phyloP scores from a whole-genome alignment of 2,888 invertebrate genomes.

The Rhimphoctona megacephalus region DNA sequence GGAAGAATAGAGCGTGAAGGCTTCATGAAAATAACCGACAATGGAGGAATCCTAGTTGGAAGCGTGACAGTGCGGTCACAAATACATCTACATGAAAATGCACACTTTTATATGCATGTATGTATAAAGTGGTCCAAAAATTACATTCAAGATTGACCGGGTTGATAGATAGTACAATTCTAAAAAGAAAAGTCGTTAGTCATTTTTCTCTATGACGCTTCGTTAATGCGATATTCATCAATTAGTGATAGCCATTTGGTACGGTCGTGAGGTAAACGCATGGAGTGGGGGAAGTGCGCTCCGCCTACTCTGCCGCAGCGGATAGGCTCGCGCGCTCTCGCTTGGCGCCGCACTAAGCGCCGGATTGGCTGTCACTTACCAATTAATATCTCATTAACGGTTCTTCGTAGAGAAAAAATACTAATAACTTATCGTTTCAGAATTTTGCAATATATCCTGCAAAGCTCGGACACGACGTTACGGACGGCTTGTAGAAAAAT shows the following conservation, averaged over 20 bases:
- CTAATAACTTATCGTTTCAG: neutral
- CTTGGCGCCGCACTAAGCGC: neutral
- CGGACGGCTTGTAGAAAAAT: neutral
- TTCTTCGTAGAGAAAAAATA: neutral
- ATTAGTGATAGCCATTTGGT: neutral
- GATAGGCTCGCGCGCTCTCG: neutral
- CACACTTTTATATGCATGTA: neutral
- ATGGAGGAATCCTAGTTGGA: slow-evolving; percentile 73
- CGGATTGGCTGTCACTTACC: neutral
- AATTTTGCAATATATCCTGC: neutral
- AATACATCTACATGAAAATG: slow-evolving; percentile 18
- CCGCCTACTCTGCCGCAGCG: neutral
- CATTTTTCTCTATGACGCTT: neutral
- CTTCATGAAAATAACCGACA: slow-evolving; percentile 76
- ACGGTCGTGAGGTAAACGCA: neutral
- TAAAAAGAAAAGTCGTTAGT: neutral
- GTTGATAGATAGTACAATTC: neutral
- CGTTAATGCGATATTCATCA: neutral
- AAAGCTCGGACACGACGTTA: neutral
- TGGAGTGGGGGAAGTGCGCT: neutral
- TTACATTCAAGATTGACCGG: neutral
- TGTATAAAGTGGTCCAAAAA: neutral
- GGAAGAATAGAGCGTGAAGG: slow-evolving; percentile 65
- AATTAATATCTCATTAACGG: neutral
- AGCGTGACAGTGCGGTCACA: slow-evolving; percentile 45